Percentiles rank a stretch among this genome's conserved stretches.
phyloP scores from a whole-genome alignment of 2,113 vertebrate species.

The Psilopsiagon aurifrons region DNA sequence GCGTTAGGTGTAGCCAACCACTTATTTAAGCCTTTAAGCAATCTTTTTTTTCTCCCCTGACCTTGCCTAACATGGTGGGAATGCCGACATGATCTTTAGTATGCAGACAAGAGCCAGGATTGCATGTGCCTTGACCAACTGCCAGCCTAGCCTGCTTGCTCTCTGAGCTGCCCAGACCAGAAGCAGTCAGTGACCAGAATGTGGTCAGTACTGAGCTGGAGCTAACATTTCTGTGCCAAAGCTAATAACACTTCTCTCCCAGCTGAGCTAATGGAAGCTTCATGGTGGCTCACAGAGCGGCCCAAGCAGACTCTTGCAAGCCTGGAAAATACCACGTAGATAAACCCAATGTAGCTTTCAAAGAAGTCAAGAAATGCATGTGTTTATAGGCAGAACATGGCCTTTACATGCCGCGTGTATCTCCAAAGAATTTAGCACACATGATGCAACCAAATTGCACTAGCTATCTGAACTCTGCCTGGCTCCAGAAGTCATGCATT shows the following conservation, averaged over 20 bases:
- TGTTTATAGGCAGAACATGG: background rate
- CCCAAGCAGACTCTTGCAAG: background rate
- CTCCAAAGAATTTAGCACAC: background rate
- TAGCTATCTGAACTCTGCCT: background rate
- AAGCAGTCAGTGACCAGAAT: constrained; percentile 35
- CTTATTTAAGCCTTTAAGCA: background rate
- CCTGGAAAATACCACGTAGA: background rate
- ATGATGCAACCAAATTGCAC: background rate
- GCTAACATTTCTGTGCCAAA: background rate
- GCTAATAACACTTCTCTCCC: background rate
- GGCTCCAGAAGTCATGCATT: background rate
- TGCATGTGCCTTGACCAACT: constrained; percentile 48
- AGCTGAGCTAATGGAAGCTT: constrained; percentile 36
- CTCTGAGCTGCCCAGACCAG: constrained; percentile 26
- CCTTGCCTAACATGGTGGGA: background rate
- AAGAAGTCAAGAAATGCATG: background rate
- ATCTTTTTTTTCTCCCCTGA: background rate
- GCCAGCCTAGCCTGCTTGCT: constrained; percentile 8
- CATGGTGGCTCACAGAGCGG: background rate
- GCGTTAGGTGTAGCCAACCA: rapidly evolving
- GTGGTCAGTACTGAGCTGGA: constrained; percentile 23
- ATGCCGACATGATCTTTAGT: background rate
- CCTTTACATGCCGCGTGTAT: background rate
- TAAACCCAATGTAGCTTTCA: background rate
- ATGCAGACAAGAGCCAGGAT: background rate